Evolutionary conservation across 2,888 invertebrate species (phyloP), one percentile per base, ranked within the genome.

Genomic region (Chymomyza procnemis): DNA sequence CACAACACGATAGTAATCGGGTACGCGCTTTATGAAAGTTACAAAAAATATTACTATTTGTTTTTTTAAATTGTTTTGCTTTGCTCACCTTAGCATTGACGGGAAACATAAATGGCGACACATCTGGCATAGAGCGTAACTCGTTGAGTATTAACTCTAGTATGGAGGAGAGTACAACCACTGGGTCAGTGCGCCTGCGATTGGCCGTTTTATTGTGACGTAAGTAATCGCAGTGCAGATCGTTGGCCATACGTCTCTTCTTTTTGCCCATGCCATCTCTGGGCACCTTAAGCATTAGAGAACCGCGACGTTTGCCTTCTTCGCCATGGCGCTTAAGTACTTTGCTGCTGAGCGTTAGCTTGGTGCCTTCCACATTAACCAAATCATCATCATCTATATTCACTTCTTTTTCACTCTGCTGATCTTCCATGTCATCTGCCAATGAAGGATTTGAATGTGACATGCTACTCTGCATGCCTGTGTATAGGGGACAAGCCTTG

Each of bases 401-500:
- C 55, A 75, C 55, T 81, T 95, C 94, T 79, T 94, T 94, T 79
- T 95, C 95, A 67, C 95, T 95, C 78, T 96, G 96, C 85, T 95
- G 34, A 41, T 41, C 95, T 85, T 97, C 97, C 84, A 96, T 94
- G 81, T 96, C 96, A 81, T 97, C 97, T 0, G 95, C 95, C 91
- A 95, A 92, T 0, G 95, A 94, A 2, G 94, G 94, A 80, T 93
- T 94, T 50, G 95, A 93, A 0, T 94, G 93, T 12, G 93, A 93
- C 4, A 93, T 90, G 18, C 92, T 92, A 57, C 93, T 93, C 67
- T 88, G 90, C 16, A 92, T 91, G 66, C 95, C 95, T 69, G 96
- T 96, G 91, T 98, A 99, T 60, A 97, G 91, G 0, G 99, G 99
- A 91, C 99, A 99, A 12, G 99, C 97, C 90, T 99, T 98, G 92